These are phyloP conservation scores for Drosophila mimica DNA, from an alignment of 2,888 invertebrate genomes.

Conservation along the genomic window DNA sequence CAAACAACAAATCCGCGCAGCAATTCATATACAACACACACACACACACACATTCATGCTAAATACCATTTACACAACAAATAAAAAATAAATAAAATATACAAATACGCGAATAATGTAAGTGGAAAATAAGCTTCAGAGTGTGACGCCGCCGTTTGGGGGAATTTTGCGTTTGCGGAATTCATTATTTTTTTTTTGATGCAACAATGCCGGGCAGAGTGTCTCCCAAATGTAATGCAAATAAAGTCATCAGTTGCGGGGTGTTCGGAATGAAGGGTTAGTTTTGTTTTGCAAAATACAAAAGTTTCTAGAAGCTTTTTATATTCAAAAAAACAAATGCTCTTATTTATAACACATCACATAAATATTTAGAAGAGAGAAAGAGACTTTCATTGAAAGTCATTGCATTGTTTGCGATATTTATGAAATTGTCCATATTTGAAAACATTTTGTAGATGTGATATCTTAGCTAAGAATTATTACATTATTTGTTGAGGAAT, in stretches of 20 bases:
- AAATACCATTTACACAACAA: conserved; percentile 38
- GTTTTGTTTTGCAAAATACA: conserved; percentile 50
- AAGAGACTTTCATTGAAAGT: conserved; percentile 41
- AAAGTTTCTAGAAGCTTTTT: conserved; percentile 59
- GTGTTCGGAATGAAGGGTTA: not conserved
- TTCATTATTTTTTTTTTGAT: conserved; percentile 23
- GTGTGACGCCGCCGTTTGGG: conserved; percentile 31
- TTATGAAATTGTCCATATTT: conserved; percentile 10
- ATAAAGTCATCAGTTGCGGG: conserved; percentile 34
- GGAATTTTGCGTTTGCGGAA: conserved; percentile 52
- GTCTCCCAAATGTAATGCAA: conserved; percentile 17
- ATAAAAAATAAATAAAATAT: conserved; percentile 40
- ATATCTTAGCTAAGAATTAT: not conserved
- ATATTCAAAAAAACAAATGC: conserved; percentile 19
- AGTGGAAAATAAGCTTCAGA: conserved; percentile 57
- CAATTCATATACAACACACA: not conserved
- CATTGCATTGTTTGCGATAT: conserved; percentile 16
- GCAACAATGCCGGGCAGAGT: conserved; percentile 8
- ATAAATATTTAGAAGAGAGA: conserved; percentile 36
- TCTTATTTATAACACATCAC: conserved; percentile 26
- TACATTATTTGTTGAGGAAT: not conserved
- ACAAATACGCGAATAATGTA: conserved; percentile 57
- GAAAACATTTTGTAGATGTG: not conserved
- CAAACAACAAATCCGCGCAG: conserved; percentile 22
- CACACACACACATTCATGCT: not conserved